phyloP scores from a whole-genome alignment of 2,888 invertebrate genomes.

The Pachymerium ferrugineum region DNA sequence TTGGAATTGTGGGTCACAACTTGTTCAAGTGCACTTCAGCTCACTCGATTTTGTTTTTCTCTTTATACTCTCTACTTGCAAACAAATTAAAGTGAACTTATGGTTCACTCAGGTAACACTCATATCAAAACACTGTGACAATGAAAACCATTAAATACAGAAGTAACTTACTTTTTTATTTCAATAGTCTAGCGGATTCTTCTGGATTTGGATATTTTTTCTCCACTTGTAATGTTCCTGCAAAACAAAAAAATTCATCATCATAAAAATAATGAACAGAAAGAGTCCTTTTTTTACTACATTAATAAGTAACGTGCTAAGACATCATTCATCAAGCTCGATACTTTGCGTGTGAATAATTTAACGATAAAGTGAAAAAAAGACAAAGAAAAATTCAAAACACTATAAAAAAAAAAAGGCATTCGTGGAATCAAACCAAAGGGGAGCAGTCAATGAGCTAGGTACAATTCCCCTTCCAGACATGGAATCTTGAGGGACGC shows the following conservation, averaged over 20 bases:
- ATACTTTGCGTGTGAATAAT: conserved; percentile 22
- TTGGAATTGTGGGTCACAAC: conserved; percentile 23
- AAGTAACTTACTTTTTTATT: conserved; percentile 12
- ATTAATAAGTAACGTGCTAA: conserved; percentile 11
- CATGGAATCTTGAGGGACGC: neutral
- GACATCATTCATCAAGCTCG: neutral
- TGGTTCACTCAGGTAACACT: too few relatives aligned
- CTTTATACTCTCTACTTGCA: neutral
- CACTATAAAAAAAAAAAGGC: neutral
- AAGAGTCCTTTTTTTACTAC: neutral
- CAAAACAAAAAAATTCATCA: neutral
- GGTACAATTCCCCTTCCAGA: neutral
- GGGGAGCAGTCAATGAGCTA: neutral
- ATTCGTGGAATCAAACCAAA: neutral
- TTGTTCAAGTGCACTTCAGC: conserved; percentile 4
- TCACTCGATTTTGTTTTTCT: neutral
- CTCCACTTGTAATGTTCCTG: conserved; percentile 9
- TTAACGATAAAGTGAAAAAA: neutral
- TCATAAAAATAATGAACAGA: neutral
- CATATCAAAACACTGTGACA: too few relatives aligned
- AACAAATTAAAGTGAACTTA: conserved; percentile 23
- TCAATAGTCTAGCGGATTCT: conserved; percentile 13
- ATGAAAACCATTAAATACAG: too few relatives aligned
- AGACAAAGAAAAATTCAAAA: neutral
- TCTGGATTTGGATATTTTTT: conserved; percentile 19